A percentile compares a stretch with the other conserved stretches of the same genome.
These are phyloP conservation scores for Forbesichthys agassizii DNA, from an alignment of 2,113 vertebrate genomes.

Conservation along the genomic window DNA sequence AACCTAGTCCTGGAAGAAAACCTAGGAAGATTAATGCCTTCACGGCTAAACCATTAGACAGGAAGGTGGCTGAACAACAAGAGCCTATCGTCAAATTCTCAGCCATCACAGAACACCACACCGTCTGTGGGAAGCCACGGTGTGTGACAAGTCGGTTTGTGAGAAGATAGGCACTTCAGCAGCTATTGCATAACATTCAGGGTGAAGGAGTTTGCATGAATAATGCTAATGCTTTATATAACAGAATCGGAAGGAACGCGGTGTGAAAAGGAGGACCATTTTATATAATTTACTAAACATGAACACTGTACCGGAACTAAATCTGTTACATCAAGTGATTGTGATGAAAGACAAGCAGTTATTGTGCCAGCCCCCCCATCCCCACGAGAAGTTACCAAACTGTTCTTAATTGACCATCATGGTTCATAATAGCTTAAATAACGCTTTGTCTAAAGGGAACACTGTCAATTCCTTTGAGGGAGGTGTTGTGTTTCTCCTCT, in stretches of 20 bases:
- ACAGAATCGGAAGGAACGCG: no score
- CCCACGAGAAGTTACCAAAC: no score
- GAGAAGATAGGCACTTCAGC: constrained; percentile 24
- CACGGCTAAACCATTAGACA: neutral
- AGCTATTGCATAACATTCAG: constrained; percentile 45
- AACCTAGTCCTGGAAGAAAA: no score
- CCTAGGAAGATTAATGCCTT: no score
- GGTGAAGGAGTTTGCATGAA: constrained; percentile 33
- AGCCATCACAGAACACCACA: constrained; percentile 49
- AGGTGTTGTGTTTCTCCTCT: constrained; percentile 14
- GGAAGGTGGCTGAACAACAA: neutral
- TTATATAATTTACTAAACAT: neutral
- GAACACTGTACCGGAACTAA: neutral
- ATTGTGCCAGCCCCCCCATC: neutral
- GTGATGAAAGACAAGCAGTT: neutral
- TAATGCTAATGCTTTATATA: constrained; percentile 2
- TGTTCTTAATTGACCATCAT: constrained; percentile 3
- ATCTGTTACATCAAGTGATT: no score
- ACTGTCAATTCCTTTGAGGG: constrained; percentile 33
- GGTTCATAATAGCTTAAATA: constrained; percentile 31
- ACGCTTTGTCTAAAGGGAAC: neutral
- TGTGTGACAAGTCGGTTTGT: constrained; percentile 36
- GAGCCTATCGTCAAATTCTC: constrained; percentile 23
- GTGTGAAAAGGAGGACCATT: neutral
- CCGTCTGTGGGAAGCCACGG: constrained; percentile 48